These are phyloP conservation scores for Cerastoderma edule DNA, from an alignment of 2,888 invertebrate genomes.

Conservation along the genomic window DNA sequence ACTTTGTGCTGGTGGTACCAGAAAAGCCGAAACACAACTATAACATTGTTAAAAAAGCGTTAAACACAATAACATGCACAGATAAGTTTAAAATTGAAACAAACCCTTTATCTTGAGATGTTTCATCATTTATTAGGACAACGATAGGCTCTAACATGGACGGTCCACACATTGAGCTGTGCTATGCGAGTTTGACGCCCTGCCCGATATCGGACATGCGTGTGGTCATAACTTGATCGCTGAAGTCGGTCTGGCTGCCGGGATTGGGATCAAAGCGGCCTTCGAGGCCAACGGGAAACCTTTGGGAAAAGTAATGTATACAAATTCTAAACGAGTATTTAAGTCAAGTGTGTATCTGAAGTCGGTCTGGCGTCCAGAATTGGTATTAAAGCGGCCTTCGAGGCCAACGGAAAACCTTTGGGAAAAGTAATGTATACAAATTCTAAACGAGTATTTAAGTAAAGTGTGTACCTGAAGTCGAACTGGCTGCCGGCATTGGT, in stretches of 20 bases:
- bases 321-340: too few species aligned
- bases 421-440: too few species aligned
- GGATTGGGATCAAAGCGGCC: constrained; percentile 76
- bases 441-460: too few species aligned
- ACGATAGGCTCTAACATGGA: constrained; percentile 20
- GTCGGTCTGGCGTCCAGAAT: too few species aligned
- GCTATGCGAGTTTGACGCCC: constrained; percentile 83
- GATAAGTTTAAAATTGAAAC: not conserved
- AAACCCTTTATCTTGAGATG: not conserved
- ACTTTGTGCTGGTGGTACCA: too few species aligned
- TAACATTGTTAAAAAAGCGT: too few species aligned
- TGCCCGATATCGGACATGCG: constrained; percentile 82
- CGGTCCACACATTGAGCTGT: constrained; percentile 51
- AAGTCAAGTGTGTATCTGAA: too few species aligned
- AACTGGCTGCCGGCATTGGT: too few species aligned
- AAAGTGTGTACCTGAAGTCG: too few species aligned
- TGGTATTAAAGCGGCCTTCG: constrained; percentile 76
- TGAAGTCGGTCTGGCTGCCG: constrained; percentile 80
- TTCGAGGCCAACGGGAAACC: constrained; percentile 63
- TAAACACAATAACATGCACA: too few species aligned
- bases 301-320: constrained; percentile 67
- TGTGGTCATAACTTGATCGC: constrained; percentile 83
- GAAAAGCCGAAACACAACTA: too few species aligned
- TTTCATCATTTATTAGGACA: constrained; percentile 18
- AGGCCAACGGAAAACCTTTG: constrained; percentile 55